Conservation (phyloP, 2,888 invertebrate genomes). For the Iselma pallidipennis region DNA sequence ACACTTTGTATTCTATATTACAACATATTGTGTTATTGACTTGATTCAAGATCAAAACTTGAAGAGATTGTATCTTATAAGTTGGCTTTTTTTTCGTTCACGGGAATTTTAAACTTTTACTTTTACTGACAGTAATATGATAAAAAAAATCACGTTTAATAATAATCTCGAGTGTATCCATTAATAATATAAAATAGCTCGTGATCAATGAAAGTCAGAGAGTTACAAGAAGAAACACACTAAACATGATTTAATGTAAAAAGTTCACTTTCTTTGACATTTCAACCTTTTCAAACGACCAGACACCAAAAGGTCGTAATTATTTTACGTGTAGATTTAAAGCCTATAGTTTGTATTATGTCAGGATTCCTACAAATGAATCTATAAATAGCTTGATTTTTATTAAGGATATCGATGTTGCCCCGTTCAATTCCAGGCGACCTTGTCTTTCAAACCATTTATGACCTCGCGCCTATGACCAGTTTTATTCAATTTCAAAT, state of each 20-base stretch:
- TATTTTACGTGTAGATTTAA: background rate
- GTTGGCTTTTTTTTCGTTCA: background rate
- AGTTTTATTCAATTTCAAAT: conserved; percentile 1
- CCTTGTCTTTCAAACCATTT: conserved; percentile 17
- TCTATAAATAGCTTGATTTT: conserved; percentile 17
- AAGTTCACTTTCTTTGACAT: conserved; percentile 16
- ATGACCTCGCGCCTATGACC: conserved; percentile 6
- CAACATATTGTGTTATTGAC: background rate
- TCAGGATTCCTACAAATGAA: conserved; percentile 20
- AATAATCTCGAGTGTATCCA: no score
- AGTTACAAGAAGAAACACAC: background rate
- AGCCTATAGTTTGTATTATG: background rate
- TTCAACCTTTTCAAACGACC: conserved; percentile 5
- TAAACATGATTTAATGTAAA: background rate
- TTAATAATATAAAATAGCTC: background rate
- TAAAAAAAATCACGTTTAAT: background rate
- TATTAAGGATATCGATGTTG: conserved; percentile 15
- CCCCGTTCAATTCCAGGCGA: conserved; percentile 9
- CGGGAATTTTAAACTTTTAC: background rate
- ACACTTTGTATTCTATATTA: conserved; percentile 6
- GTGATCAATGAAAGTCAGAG: background rate
- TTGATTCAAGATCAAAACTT: background rate
- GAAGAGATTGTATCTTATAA: background rate
- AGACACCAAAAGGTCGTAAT: background rate
- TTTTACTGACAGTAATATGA: background rate